A percentile compares a stretch with the other conserved stretches of the same genome.
phyloP scores from a whole-genome alignment of 2,888 invertebrate species.

The Rotaria macrura region DNA sequence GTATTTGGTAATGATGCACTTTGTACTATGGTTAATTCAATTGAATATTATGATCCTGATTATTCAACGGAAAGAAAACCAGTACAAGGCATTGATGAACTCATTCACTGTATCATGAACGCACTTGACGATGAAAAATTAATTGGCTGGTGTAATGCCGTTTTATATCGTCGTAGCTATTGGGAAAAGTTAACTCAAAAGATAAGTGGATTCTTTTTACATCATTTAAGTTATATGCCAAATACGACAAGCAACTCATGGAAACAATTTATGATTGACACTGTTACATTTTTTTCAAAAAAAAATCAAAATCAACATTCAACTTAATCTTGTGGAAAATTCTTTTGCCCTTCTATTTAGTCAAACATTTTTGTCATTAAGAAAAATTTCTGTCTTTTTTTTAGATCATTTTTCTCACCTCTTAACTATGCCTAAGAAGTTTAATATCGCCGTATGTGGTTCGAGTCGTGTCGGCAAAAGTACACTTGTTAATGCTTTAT shows the following conservation, averaged over 20 bases:
- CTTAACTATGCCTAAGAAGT: too few species aligned
- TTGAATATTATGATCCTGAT: not conserved
- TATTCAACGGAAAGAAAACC: not conserved
- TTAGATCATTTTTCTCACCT: too few species aligned
- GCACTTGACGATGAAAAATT: not conserved
- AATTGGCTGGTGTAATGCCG: not conserved
- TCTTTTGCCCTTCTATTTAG: too few species aligned
- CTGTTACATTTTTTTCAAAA: too few species aligned
- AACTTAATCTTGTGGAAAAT: too few species aligned
- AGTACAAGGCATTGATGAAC: not conserved
- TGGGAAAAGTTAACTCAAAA: not conserved
- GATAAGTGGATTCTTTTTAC: not conserved
- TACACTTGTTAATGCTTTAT: not conserved
- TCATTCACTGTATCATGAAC: not conserved
- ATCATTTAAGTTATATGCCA: too few species aligned
- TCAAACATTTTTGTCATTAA: too few species aligned
- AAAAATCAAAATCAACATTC: too few species aligned
- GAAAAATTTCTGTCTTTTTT: too few species aligned
- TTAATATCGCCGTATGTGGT: not conserved
- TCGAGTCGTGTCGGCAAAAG: not conserved
- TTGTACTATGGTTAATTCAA: not conserved
- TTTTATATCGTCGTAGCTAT: not conserved
- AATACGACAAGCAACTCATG: too few species aligned
- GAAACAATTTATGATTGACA: too few species aligned
- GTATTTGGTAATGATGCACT: not conserved